A percentile compares a stretch with the other conserved stretches of the same genome.
phyloP scores from a whole-genome alignment of 2,888 invertebrate species.

The Dinocampus coccinellae region DNA sequence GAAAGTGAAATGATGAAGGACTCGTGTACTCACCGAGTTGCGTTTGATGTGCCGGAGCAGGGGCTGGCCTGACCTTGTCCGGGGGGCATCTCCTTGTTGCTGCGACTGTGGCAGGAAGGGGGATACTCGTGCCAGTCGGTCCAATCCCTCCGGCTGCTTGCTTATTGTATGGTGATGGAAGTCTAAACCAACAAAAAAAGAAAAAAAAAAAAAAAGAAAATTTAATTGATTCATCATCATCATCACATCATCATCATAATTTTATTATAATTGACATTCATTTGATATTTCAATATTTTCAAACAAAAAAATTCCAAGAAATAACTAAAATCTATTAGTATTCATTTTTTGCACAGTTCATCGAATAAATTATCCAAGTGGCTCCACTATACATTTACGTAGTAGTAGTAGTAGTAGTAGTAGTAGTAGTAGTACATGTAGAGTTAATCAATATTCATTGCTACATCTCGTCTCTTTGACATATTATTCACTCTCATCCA shows the following conservation, averaged over 20 bases:
- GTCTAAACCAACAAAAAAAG: slow-evolving; percentile 53
- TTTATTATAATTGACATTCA: slow-evolving; percentile 9
- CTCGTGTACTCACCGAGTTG: slow-evolving; percentile 60
- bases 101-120: slow-evolving; percentile 83
- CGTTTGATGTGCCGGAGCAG: slow-evolving; percentile 72
- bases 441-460: slow-evolving; percentile 1
- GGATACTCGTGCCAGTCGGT: slow-evolving; percentile 80
- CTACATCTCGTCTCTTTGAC: not conserved
- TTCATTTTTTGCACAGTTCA: not conserved
- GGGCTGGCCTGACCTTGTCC: slow-evolving; percentile 83
- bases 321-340: not conserved
- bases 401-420: not conserved
- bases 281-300: not conserved
- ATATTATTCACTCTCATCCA: not conserved
- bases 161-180: slow-evolving; percentile 67
- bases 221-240: not conserved
- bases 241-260: not conserved
- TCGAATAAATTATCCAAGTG: not conserved
- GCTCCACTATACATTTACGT: not conserved
- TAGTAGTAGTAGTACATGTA: not conserved
- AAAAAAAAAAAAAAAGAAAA: no score
- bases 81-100: slow-evolving; percentile 83
- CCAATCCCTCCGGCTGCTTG: slow-evolving; percentile 72
- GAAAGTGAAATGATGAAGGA: slow-evolving; percentile 24
- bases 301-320: not conserved